A percentile compares a stretch with the other conserved stretches of the same genome.
Conservation (phyloP, 2,888 invertebrate species). For the Stomorhina lunata region DNA sequence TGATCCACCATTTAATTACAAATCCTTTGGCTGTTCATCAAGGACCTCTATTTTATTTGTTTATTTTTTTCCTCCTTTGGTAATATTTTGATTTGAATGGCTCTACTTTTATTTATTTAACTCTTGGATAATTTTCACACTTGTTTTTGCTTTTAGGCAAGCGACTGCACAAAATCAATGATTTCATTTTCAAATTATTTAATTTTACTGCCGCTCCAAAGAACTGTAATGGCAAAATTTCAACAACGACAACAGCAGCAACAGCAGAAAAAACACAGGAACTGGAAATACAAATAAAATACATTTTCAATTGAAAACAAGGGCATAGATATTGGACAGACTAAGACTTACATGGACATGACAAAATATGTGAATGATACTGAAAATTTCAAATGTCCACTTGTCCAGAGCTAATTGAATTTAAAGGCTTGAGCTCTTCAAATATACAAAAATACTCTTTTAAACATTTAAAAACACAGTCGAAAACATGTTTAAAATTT, state of each 20-base stretch:
- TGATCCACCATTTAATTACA: too few relatives aligned
- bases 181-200: conserved; percentile 39
- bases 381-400: conserved; percentile 13
- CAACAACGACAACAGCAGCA: not conserved
- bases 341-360: not conserved
- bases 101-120: not conserved
- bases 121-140: conserved; percentile 18
- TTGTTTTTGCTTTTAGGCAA: conserved; percentile 25
- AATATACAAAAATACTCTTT: not conserved
- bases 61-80: not conserved
- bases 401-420: conserved; percentile 58
- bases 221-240: too few relatives aligned
- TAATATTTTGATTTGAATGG: not conserved
- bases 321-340: not conserved
- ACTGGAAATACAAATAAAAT: not conserved
- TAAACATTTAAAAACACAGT: not conserved
- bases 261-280: too few relatives aligned
- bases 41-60: too few relatives aligned
- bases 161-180: conserved; percentile 28
- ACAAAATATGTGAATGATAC: conserved; percentile 11
- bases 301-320: not conserved
- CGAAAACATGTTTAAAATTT: not conserved
- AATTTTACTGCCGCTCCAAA: conserved; percentile 43
- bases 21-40: too few relatives aligned
- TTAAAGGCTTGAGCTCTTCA: conserved; percentile 8